Evolutionary conservation across 2,113 vertebrate species (phyloP), one percentile per base, ranked within the genome.

Genomic region (Siphamia tubifer): DNA sequence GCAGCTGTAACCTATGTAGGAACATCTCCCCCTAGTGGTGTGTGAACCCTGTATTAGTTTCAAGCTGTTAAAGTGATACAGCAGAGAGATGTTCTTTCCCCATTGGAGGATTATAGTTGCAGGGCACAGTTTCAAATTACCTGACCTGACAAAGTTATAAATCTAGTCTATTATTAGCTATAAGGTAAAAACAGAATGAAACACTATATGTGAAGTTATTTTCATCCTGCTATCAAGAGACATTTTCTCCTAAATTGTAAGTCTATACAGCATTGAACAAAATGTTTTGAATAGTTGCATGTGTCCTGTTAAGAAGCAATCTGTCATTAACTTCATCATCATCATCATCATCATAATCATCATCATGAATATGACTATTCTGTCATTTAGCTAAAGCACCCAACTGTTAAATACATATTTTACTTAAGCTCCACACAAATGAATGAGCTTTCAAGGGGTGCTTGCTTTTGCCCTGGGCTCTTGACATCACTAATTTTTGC

Each of bases 21-120:
- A 82, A 92, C 62, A 90, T 79, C 86, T 71, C 91, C 92, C 91
- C 77, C 92, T 92, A 74, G 90, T 92, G 92, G 92, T 78, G 10
- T 23, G 1, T 35, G 6, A 44, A 27, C 21, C 47, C 42, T 34
- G 62, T 34, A 36, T 58, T 39, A 21, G 20, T 71, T 60, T 64
- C 17, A 52, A 60, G 23, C 61, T 69, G 42, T 27, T 66, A 3
- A 38, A 65, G 53, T 74, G 45, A 74, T 65, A 28, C 45, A 64
- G 52, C 74, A 74, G 71, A 77, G 75, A 53, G 51, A 77, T 77
- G 30, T 77, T 71, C 45, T 83, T 68, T 73, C 49, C n/a, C 54
- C 35, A 21, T 30, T 45, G 52, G 61, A 60, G 45, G 73, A 69
- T 64, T 87, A 74, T 55, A 79, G 75, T 83, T 84, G 53, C 69